These are phyloP conservation scores for Agrotis segetum DNA, from an alignment of 2,888 invertebrate genomes.

Conservation along the genomic window DNA sequence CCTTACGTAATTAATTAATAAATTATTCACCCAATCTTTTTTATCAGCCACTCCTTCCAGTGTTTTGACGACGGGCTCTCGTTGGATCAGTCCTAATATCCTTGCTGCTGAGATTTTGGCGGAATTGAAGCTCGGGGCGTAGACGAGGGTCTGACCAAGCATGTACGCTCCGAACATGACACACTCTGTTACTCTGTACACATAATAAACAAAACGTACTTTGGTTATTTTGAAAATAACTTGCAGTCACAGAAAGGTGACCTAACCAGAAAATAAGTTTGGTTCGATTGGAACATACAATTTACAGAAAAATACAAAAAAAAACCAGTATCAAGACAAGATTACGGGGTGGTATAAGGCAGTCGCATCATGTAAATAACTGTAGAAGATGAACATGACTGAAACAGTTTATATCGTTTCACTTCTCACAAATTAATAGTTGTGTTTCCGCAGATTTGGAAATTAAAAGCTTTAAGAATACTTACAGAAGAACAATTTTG, in stretches of 20 bases:
- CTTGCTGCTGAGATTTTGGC: conserved; percentile 89
- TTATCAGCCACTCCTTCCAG: conserved; percentile 77
- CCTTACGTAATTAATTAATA: too few relatives aligned
- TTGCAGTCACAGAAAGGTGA: not conserved
- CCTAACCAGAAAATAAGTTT: too few relatives aligned
- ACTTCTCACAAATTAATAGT: not conserved
- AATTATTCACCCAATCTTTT: conserved; percentile 78
- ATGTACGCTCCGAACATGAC: conserved; percentile 95
- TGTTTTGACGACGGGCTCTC: conserved; percentile 77
- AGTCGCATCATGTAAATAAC: too few relatives aligned
- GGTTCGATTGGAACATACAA: too few relatives aligned
- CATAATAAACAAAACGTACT: conserved; percentile 20
- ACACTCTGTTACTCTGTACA: conserved; percentile 92
- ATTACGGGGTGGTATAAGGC: too few relatives aligned
- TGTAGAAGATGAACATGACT: not conserved
- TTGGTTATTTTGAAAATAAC: not conserved
- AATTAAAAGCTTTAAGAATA: conserved; percentile 28
- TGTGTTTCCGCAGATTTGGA: not conserved
- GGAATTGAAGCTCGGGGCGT: conserved; percentile 94
- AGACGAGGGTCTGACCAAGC: conserved; percentile 94
- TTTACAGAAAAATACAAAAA: too few relatives aligned
- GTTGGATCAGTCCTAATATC: conserved; percentile 77
- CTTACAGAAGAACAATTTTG: conserved; percentile 93
- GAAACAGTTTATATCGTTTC: not conserved
- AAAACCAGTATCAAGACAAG: too few relatives aligned